Percentiles rank a stretch among this genome's conserved stretches.
Conservation (phyloP, 2,888 invertebrate genomes). For the Gortyna flavago region DNA sequence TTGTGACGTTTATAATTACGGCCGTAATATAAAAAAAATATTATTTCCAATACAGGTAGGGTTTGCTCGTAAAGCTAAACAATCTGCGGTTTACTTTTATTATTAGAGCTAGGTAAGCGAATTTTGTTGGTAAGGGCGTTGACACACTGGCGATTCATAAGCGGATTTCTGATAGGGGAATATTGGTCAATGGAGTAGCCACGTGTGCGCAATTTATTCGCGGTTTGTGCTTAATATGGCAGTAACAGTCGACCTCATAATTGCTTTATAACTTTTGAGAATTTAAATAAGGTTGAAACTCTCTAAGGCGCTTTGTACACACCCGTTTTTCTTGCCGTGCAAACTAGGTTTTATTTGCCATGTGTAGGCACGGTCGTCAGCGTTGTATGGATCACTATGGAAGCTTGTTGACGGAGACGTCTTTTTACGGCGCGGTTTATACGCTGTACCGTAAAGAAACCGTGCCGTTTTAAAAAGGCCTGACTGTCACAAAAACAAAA, state of each 20-base stretch:
- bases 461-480: too few relatives aligned
- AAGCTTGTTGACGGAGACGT: neutral
- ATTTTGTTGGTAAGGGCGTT: slow-evolving; percentile 27
- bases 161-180: neutral
- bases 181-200: neutral
- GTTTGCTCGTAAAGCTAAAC: slow-evolving; percentile 47
- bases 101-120: slow-evolving; percentile 19
- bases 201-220: neutral
- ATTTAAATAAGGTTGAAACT: too few relatives aligned
- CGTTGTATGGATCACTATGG: neutral
- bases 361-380: too few relatives aligned
- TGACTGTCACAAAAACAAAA: too few relatives aligned
- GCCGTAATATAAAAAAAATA: slow-evolving; percentile 59
- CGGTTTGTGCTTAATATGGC: too few relatives aligned
- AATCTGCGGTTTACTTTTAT: slow-evolving; percentile 49
- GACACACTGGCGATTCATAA: neutral
- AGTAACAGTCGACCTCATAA: too few relatives aligned
- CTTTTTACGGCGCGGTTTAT: neutral
- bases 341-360: too few relatives aligned
- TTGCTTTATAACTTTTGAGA: too few relatives aligned
- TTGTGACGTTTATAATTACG: slow-evolving; percentile 65
- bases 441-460: neutral
- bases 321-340: too few relatives aligned
- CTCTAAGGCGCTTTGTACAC: too few relatives aligned
- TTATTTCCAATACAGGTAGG: slow-evolving; percentile 62